Evolutionary conservation across 2,113 vertebrate genomes (phyloP).

Genomic region (Carassius carassius): DNA sequence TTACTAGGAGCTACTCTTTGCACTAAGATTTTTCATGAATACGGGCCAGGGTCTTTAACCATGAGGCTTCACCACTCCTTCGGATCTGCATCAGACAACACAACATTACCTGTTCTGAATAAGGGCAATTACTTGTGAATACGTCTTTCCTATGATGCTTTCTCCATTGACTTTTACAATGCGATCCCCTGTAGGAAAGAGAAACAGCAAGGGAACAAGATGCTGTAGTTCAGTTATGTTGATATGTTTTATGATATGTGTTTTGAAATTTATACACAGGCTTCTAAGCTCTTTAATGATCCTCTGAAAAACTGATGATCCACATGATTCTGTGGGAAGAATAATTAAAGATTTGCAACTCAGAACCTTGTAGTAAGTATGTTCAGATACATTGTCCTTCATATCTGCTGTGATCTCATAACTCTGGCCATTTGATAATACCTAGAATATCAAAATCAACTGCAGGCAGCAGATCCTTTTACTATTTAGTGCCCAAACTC

Average conservation of each 20-base stretch:
- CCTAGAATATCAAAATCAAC: no score
- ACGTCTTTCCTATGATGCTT: slow-evolving; percentile 98
- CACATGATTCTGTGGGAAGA: not conserved
- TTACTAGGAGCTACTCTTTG: no score
- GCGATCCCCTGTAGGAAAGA: slow-evolving; percentile 84
- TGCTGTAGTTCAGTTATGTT: not conserved
- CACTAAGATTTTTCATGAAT: no score
- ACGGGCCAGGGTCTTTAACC: not conserved
- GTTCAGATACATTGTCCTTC: no score
- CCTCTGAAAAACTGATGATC: no score
- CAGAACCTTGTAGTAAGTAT: no score
- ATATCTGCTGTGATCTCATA: no score
- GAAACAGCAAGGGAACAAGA: not conserved
- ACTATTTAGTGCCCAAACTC: no score
- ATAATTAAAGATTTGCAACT: not conserved
- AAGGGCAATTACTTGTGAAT: slow-evolving; percentile 97
- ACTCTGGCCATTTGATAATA: no score
- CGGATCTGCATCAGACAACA: not conserved
- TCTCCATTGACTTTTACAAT: slow-evolving; percentile 98
- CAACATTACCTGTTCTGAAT: slow-evolving; percentile 94
- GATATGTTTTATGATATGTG: not conserved
- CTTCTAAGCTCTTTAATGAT: not conserved
- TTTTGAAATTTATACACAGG: not conserved
- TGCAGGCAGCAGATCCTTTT: no score
- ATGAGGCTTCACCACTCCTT: not conserved